A percentile compares a stretch with the other conserved stretches of the same genome.
Conservation (phyloP, 2,797 vertebrate species). For the Cephalopachus bancanus region DNA sequence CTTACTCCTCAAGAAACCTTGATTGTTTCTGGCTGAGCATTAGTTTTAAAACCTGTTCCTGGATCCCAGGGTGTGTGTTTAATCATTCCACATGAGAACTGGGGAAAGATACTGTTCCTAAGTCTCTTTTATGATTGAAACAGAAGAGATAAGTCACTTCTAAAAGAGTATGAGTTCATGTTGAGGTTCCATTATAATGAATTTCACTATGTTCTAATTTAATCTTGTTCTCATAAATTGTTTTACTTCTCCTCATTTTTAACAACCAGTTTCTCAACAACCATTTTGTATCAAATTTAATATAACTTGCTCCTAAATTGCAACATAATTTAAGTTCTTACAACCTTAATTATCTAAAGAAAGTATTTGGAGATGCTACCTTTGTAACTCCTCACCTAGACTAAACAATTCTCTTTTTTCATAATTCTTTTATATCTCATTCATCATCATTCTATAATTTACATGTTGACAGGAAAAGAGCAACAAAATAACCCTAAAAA, state of each 20-base stretch:
- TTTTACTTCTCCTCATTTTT: neutral
- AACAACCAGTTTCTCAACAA: neutral
- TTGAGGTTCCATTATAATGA: neutral
- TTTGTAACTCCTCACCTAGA: neutral
- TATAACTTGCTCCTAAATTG: neutral
- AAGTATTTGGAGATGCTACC: neutral
- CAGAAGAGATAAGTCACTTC: neutral
- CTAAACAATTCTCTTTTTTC: neutral
- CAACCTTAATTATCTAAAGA: neutral
- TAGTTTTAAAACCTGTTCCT: neutral
- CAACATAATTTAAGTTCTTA: neutral
- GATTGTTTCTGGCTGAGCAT: neutral
- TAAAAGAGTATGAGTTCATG: neutral
- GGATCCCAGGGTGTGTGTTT: neutral
- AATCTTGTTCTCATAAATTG: neutral
- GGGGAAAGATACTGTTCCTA: neutral
- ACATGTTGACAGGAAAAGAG: neutral
- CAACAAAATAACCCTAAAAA: neutral
- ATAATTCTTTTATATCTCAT: neutral
- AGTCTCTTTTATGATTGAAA: neutral
- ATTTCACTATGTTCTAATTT: slow-evolving; percentile 41
- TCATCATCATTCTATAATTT: neutral
- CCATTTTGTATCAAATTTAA: neutral
- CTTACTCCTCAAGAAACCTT: neutral
- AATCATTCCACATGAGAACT: neutral